Conservation (phyloP, 2,113 vertebrate species). For the Triplophysa tibetana region DNA sequence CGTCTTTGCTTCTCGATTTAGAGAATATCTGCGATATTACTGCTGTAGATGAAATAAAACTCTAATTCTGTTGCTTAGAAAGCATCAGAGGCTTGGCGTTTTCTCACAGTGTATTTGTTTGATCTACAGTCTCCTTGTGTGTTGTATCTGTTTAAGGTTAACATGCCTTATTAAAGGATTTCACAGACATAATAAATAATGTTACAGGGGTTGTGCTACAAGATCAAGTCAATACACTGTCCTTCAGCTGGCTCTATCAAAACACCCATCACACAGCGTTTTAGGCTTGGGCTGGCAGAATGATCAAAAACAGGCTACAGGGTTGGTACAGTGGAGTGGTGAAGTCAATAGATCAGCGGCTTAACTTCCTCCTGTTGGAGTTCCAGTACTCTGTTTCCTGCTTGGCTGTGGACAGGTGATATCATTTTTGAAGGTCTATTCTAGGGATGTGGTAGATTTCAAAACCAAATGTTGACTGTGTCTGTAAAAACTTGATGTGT, state of each 20-base stretch:
- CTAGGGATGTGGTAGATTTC: background rate
- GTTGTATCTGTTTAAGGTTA: conserved; percentile 42
- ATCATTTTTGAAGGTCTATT: conserved; percentile 16
- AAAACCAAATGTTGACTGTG: background rate
- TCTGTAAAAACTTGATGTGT: background rate
- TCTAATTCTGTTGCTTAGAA: background rate
- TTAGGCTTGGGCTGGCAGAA: conserved; percentile 42
- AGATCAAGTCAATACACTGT: conserved; percentile 39
- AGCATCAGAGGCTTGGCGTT: background rate
- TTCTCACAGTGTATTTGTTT: conserved; percentile 1
- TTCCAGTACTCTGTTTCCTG: conserved; percentile 33
- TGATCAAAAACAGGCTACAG: conserved; percentile 50
- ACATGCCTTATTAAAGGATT: conserved; percentile 46
- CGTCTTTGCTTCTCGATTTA: background rate
- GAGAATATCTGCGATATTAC: background rate
- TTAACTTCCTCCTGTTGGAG: conserved; percentile 25
- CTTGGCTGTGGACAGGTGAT: background rate
- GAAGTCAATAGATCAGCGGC: conserved; percentile 40
- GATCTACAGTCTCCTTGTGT: conserved; percentile 4
- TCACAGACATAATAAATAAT: conserved; percentile 47
- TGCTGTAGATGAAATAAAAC: background rate
- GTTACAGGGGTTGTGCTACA: conserved; percentile 30
- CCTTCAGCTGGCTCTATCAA: conserved; percentile 43
- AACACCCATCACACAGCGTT: conserved; percentile 45
- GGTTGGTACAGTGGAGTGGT: conserved; percentile 31